phyloP scores from a whole-genome alignment of 2,113 vertebrate genomes.

The Brachyhypopomus gauderio region DNA sequence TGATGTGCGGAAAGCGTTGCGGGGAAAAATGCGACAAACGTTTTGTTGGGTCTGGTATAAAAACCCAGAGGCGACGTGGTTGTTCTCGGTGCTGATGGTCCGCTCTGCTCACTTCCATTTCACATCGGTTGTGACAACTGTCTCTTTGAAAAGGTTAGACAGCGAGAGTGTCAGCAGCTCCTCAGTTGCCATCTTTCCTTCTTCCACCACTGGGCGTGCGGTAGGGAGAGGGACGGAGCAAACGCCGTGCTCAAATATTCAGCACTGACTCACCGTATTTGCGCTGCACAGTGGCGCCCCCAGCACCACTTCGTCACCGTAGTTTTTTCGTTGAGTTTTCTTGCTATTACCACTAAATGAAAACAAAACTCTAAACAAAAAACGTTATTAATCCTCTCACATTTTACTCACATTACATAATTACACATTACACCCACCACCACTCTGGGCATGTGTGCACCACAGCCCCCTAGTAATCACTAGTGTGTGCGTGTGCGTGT shows the following conservation, averaged over 20 bases:
- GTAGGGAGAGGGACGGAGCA: constrained; percentile 12
- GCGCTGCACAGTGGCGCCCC: constrained; percentile 56
- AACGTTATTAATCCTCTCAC: no score
- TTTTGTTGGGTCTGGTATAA: constrained; percentile 34
- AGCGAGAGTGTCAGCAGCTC: constrained; percentile 57
- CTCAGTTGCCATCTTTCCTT: constrained; percentile 70
- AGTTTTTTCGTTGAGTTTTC: no score
- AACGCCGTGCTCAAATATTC: constrained; percentile 51
- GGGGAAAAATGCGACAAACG: constrained; percentile 50
- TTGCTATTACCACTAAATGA: no score
- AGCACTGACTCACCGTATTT: no score
- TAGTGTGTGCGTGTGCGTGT: no score
- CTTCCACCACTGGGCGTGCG: constrained; percentile 63
- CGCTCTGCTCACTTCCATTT: constrained; percentile 58
- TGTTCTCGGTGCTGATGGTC: constrained; percentile 38
- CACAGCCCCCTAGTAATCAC: no score
- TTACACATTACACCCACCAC: no score
- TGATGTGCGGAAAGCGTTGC: constrained; percentile 63
- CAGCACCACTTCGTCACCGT: neutral
- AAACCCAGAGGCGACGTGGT: constrained; percentile 28
- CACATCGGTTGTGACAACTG: constrained; percentile 59
- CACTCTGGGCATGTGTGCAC: no score
- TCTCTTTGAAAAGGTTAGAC: constrained; percentile 53
- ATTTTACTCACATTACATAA: no score
- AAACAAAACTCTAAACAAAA: no score